Percentiles rank a stretch among this genome's conserved stretches.
Evolutionary conservation across 2,797 vertebrate species (phyloP).

Genomic region (Pangasius krempfi): DNA sequence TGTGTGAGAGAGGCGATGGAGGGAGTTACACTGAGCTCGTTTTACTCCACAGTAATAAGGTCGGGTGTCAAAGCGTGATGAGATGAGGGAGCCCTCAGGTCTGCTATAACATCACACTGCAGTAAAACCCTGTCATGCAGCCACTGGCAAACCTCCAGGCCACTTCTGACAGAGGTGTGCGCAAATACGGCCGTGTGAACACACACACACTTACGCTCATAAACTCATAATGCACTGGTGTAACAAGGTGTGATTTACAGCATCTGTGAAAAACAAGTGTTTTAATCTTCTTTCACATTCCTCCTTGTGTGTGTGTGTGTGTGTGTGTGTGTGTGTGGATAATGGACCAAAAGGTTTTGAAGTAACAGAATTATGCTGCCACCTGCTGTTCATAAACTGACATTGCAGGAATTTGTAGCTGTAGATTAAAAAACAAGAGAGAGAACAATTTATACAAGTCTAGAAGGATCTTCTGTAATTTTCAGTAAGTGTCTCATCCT

Average conservation of each 20-base stretch:
- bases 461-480: neutral
- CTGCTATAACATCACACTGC: constrained; percentile 2
- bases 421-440: neutral
- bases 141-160: neutral
- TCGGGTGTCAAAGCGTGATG: neutral
- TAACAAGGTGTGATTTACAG: constrained; percentile 23
- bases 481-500: neutral
- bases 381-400: neutral
- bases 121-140: neutral
- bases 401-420: neutral
- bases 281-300: neutral
- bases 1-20: neutral
- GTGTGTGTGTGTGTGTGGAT: neutral
- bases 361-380: neutral
- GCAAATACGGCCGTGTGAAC: neutral
- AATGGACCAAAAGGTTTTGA: neutral
- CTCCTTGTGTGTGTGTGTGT: neutral
- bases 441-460: neutral
- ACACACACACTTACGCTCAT: neutral
- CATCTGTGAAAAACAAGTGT: neutral
- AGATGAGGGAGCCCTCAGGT: neutral
- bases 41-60: neutral
- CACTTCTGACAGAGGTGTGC: constrained; percentile 3
- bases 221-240: constrained; percentile 7
- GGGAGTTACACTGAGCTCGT: neutral